These are phyloP conservation scores for Equus przewalskii DNA, from an alignment of 2,113 vertebrate species.

Conservation along the genomic window DNA sequence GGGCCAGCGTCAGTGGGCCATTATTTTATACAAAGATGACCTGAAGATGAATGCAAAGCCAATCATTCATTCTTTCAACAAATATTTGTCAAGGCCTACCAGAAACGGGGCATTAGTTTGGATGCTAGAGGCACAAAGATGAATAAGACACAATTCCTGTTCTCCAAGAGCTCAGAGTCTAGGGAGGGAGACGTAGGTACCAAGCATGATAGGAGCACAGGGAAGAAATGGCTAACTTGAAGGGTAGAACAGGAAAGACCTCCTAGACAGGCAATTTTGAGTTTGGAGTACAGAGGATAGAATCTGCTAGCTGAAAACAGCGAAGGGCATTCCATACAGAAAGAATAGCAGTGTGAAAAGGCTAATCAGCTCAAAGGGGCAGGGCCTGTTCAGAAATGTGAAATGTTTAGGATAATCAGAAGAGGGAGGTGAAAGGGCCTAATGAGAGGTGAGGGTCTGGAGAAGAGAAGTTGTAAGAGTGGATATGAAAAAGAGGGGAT, in stretches of 20 bases:
- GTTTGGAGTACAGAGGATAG: neutral
- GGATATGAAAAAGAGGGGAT: neutral
- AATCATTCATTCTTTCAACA: neutral
- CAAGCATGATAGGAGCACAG: neutral
- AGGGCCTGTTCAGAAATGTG: constrained; percentile 28
- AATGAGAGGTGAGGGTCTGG: neutral
- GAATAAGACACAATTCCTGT: constrained; percentile 4
- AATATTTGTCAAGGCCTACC: constrained; percentile 26
- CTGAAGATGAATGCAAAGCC: constrained; percentile 45
- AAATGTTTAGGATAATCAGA: constrained; percentile 10
- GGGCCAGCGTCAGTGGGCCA: neutral
- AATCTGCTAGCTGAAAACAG: constrained; percentile 10
- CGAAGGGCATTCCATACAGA: neutral
- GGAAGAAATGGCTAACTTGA: neutral
- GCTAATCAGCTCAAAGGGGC: neutral
- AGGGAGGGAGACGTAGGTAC: neutral
- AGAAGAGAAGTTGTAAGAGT: constrained; percentile 14
- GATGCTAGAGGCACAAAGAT: neutral
- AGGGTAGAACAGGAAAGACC: neutral
- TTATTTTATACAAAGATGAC: neutral
- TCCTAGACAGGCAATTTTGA: neutral
- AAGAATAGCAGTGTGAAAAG: constrained; percentile 1
- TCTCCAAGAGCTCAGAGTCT: neutral
- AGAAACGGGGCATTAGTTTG: neutral
- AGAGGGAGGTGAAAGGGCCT: neutral